These are phyloP conservation scores for Diglossa cyanea DNA, from an alignment of 2,797 vertebrate species.

Conservation along the genomic window DNA sequence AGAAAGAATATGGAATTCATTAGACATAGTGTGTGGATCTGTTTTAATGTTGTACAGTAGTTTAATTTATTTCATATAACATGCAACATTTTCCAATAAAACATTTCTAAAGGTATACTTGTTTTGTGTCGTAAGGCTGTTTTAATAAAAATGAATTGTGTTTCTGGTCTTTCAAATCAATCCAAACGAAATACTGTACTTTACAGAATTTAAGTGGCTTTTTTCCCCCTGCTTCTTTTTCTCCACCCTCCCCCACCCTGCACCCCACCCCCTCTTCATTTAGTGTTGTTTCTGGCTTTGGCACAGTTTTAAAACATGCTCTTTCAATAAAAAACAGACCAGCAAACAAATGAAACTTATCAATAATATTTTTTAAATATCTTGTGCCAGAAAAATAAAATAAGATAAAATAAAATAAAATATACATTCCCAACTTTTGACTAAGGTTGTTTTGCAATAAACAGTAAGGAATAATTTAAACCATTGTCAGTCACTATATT, in stretches of 20 bases:
- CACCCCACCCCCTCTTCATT: not conserved
- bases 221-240: not conserved
- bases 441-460: slow-evolving; percentile 43
- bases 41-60: slow-evolving; percentile 57
- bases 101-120: slow-evolving; percentile 43
- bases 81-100: slow-evolving; percentile 48
- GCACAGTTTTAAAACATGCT: slow-evolving; percentile 27
- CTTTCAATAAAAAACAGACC: slow-evolving; percentile 58
- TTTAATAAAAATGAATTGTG: slow-evolving; percentile 50
- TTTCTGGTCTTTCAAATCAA: slow-evolving; percentile 29
- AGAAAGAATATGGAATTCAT: slow-evolving; percentile 64
- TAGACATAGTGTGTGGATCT: slow-evolving; percentile 47
- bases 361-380: slow-evolving; percentile 48
- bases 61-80: slow-evolving; percentile 58
- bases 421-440: slow-evolving; percentile 12
- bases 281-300: slow-evolving; percentile 11
- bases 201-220: not conserved
- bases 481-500: not conserved
- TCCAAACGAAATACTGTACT: slow-evolving; percentile 41
- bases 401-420: not conserved
- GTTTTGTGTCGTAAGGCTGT: slow-evolving; percentile 31
- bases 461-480: slow-evolving; percentile 55
- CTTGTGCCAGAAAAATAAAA: not conserved
- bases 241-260: not conserved
- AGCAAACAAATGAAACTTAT: slow-evolving; percentile 57